Conservation (phyloP, 2,113 vertebrate genomes). For the Pan troglodytes region NHGRI_mPanTro3-v2.1_pri NC_072404.2:35680001-35680500, state of each 20-base stretch:
- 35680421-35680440: background rate
- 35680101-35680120: background rate
- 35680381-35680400: background rate
- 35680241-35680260: background rate
- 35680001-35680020: background rate
- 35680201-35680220: background rate
- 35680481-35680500: background rate
- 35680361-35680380: background rate
- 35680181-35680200: background rate
- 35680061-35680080: background rate
- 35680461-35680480: background rate
- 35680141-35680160: background rate
- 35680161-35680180: background rate
- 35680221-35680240: background rate
- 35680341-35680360: background rate
- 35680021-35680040: background rate
- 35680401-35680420: background rate
- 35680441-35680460: background rate
- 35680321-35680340: background rate
- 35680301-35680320: background rate
- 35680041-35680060: background rate
- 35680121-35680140: background rate
- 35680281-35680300: background rate
- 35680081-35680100: background rate
- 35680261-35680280: background rate